phyloP scores from a whole-genome alignment of 2,113 vertebrate species.

The Carettochelys insculpta region DNA sequence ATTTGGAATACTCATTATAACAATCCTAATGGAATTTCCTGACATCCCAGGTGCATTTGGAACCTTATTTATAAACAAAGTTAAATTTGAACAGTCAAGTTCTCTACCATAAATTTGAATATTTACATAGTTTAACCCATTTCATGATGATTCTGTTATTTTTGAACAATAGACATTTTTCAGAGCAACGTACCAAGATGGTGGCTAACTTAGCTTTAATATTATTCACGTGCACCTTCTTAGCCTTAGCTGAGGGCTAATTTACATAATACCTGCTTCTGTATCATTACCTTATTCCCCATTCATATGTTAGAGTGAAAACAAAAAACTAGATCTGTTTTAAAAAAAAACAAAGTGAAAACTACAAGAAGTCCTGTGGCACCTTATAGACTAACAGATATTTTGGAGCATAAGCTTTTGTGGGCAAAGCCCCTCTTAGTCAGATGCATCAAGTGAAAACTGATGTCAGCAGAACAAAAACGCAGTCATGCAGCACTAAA shows the following conservation, averaged over 20 bases:
- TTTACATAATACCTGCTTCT: slow-evolving; percentile 54
- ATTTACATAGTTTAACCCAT: slow-evolving; percentile 62
- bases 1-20: slow-evolving; percentile 21
- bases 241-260: slow-evolving; percentile 42
- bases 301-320: neutral
- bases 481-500: too few species aligned
- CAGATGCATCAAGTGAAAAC: too few species aligned
- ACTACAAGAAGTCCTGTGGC: too few species aligned
- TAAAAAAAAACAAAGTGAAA: neutral
- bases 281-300: slow-evolving; percentile 37
- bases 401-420: too few species aligned
- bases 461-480: too few species aligned
- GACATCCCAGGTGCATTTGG: neutral
- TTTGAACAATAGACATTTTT: slow-evolving; percentile 61
- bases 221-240: slow-evolving; percentile 40
- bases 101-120: slow-evolving; percentile 58
- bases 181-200: slow-evolving; percentile 53
- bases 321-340: neutral
- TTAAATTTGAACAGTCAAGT: slow-evolving; percentile 65
- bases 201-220: slow-evolving; percentile 51
- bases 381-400: too few species aligned
- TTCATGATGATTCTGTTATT: slow-evolving; percentile 48
- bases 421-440: too few species aligned
- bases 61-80: slow-evolving; percentile 60
- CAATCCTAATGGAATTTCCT: slow-evolving; percentile 45